These are phyloP conservation scores for Psylliodes chrysocephalus DNA, from an alignment of 2,888 invertebrate species.

Conservation along the genomic window DNA sequence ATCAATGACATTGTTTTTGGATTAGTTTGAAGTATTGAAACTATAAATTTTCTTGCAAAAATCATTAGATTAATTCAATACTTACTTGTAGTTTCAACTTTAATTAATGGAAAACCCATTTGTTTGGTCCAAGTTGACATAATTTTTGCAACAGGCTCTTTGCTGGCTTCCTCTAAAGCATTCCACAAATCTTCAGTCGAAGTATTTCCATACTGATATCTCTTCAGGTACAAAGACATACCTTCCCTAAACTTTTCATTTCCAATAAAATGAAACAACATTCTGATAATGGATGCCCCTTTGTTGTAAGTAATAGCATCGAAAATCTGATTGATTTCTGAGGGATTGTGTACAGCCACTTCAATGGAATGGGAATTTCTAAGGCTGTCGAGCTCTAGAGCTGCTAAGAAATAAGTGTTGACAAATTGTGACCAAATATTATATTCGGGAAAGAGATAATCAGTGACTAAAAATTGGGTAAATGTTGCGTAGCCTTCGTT, in stretches of 20 bases:
- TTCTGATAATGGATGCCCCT: conserved; percentile 92
- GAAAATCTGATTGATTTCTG: conserved; percentile 96
- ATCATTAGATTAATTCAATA: no score
- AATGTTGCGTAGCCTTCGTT: conserved; percentile 93
- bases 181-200: conserved; percentile 94
- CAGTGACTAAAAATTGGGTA: conserved; percentile 93
- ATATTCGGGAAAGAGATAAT: conserved; percentile 92
- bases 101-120: conserved; percentile 94
- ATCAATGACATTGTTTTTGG: no score
- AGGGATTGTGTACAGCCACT: conserved; percentile 92
- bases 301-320: conserved; percentile 97
- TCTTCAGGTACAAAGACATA: conserved; percentile 87
- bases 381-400: conserved; percentile 86
- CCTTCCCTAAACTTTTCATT: conserved; percentile 92
- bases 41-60: no score
- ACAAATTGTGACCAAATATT: conserved; percentile 98
- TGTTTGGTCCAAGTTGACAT: conserved; percentile 98
- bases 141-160: conserved; percentile 87
- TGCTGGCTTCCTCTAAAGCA: conserved; percentile 86
- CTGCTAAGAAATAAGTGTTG: conserved; percentile 85
- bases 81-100: conserved; percentile 60
- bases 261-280: conserved; percentile 93
- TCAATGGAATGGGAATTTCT: conserved; percentile 96
- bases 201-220: conserved; percentile 90
- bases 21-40: no score